These are phyloP conservation scores for Drosophila lowei DNA, from an alignment of 1,140 invertebrate species.

Conservation along the genomic window DNA sequence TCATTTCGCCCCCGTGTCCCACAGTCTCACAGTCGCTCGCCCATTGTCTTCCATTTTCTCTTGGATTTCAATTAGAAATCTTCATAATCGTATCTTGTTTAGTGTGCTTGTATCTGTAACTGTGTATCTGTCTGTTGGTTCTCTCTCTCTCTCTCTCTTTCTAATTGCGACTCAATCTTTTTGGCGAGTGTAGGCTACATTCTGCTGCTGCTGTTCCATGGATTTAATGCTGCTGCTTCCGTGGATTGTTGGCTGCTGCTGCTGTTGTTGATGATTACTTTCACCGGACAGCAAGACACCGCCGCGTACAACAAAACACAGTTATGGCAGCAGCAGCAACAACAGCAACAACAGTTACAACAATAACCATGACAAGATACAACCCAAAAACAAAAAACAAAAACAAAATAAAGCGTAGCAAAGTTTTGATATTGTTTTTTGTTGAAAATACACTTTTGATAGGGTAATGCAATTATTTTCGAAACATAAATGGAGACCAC, in stretches of 20 bases:
- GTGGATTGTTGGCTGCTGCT: conserved; percentile 27
- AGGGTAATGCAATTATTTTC: too few species aligned
- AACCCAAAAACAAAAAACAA: conserved; percentile 32
- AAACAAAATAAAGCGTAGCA: conserved; percentile 50
- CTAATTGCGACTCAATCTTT: conserved; percentile 34
- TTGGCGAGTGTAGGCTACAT: conserved; percentile 61
- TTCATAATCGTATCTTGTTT: conserved; percentile 67
- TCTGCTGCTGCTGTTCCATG: conserved; percentile 37
- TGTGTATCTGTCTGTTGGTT: conserved; percentile 25
- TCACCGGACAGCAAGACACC: conserved; percentile 63
- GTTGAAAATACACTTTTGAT: neutral
- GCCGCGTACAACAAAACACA: conserved; percentile 61
- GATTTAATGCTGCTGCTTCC: conserved; percentile 30
- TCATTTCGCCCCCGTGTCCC: conserved; percentile 28
- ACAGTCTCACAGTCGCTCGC: neutral
- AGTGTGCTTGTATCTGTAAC: conserved; percentile 16
- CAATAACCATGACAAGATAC: conserved; percentile 27
- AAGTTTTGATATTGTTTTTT: conserved; percentile 51
- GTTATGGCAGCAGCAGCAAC: conserved; percentile 66
- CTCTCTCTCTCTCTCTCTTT: conserved; percentile 9
- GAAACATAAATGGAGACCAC: too few species aligned
- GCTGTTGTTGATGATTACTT: conserved; percentile 71
- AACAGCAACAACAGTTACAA: conserved; percentile 27
- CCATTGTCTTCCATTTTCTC: conserved; percentile 49
- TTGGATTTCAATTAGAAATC: conserved; percentile 73